These are phyloP conservation scores for Mactromeris polynyma DNA, from an alignment of 2,888 invertebrate genomes.

Conservation along the genomic window DNA sequence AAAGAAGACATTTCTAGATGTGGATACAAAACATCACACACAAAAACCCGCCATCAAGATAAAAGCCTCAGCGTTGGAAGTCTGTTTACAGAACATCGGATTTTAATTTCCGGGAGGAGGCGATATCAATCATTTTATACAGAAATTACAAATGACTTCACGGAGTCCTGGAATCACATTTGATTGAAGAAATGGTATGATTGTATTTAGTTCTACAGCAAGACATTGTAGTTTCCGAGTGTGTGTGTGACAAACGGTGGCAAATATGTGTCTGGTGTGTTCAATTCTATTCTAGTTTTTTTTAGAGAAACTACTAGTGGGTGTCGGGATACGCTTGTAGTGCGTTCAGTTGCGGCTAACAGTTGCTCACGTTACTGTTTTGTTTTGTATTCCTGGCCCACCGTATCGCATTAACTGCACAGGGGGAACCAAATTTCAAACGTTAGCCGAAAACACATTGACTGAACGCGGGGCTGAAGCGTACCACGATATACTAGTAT, in stretches of 20 bases:
- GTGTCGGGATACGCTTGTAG: no score
- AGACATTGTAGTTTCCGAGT: not conserved
- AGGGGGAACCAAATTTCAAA: no score
- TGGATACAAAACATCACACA: not conserved
- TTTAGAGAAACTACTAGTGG: no score
- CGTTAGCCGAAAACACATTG: no score
- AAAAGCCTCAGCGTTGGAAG: not conserved
- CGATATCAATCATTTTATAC: constrained; percentile 27
- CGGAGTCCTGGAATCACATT: not conserved
- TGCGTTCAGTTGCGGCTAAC: no score
- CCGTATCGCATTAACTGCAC: no score
- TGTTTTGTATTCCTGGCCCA: no score
- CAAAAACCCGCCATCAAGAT: constrained; percentile 15
- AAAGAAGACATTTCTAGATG: not conserved
- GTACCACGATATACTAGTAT: no score
- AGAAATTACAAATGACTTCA: constrained; percentile 20
- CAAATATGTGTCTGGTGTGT: not conserved
- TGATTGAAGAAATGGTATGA: not conserved
- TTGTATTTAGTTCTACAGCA: not conserved
- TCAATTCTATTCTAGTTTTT: not conserved
- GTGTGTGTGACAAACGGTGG: not conserved
- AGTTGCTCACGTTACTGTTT: no score
- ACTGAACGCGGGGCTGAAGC: no score
- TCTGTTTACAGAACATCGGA: constrained; percentile 14
- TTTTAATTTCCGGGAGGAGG: constrained; percentile 30